Conservation (phyloP, 30 jellyfish, hydroid and myxozoan genomes). For the Cassiopea xamachana region DNA sequence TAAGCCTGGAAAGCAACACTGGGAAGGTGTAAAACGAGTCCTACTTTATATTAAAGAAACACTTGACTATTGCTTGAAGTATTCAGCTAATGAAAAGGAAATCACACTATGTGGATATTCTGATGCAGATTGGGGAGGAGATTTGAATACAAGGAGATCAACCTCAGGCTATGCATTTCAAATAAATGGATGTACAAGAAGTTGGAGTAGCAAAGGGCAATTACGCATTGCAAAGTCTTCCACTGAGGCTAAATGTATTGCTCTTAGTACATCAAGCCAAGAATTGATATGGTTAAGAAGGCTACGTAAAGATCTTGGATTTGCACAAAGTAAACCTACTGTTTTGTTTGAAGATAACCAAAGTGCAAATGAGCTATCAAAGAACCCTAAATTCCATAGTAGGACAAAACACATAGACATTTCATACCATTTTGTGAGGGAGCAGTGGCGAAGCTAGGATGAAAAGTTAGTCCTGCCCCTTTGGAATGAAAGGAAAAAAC, state of each 20-base stretch:
- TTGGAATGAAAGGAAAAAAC: no score
- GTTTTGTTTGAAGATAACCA: conserved; percentile 60
- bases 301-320: conserved; percentile 42
- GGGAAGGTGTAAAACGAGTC: conserved; percentile 24
- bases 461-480: no score
- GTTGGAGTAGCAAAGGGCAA: conserved; percentile 57
- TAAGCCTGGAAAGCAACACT: conserved; percentile 9
- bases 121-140: conserved; percentile 31
- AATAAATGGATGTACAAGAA: no score
- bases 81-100: background rate
- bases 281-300: conserved; percentile 68
- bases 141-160: no score
- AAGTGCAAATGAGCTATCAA: conserved; percentile 64
- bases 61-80: conserved; percentile 8
- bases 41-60: conserved; percentile 10
- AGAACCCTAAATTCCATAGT: no score
- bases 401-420: conserved; percentile 50
- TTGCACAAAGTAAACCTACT: conserved; percentile 37
- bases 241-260: conserved; percentile 63
- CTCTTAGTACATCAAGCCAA: conserved; percentile 57
- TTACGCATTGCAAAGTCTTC: conserved; percentile 40
- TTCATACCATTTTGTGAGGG: conserved; percentile 29
- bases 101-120: background rate
- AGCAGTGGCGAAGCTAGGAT: no score
- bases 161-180: conserved; percentile 61